Conservation (phyloP, 2,888 invertebrate species). For the Atherix ibis region DNA sequence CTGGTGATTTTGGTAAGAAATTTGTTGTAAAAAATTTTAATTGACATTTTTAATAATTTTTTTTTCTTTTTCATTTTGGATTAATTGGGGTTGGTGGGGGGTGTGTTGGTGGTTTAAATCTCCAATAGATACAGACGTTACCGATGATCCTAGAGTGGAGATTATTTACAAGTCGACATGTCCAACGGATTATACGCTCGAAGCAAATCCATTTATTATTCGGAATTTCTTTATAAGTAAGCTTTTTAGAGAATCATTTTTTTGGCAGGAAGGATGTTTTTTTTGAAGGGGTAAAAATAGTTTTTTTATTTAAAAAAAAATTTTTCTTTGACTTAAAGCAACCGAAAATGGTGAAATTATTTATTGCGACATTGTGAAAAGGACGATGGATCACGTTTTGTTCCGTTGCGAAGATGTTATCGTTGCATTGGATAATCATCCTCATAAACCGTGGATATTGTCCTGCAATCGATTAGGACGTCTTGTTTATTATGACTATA, state of each 20-base stretch:
- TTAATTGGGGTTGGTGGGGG: background rate
- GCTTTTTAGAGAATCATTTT: constrained; percentile 13
- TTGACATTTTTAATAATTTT: background rate
- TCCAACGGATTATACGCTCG: constrained; percentile 37
- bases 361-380: constrained; percentile 36
- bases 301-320: background rate
- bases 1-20: constrained; percentile 4
- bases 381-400: constrained; percentile 32
- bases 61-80: background rate
- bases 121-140: background rate
- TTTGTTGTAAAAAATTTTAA: background rate
- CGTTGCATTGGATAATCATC: constrained; percentile 35
- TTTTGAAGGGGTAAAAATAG: no score
- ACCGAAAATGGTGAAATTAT: constrained; percentile 35
- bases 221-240: constrained; percentile 42
- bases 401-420: constrained; percentile 31
- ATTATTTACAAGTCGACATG: constrained; percentile 14
- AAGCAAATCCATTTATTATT: constrained; percentile 35
- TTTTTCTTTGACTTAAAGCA: constrained; percentile 26
- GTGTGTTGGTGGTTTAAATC: no score
- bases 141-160: constrained; percentile 3
- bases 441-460: constrained; percentile 33
- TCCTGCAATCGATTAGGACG: constrained; percentile 1
- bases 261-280: background rate
- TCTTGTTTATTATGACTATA: constrained; percentile 6